Conservation (phyloP, 2,113 vertebrate genomes). For the Chinchilla lanigera region DNA sequence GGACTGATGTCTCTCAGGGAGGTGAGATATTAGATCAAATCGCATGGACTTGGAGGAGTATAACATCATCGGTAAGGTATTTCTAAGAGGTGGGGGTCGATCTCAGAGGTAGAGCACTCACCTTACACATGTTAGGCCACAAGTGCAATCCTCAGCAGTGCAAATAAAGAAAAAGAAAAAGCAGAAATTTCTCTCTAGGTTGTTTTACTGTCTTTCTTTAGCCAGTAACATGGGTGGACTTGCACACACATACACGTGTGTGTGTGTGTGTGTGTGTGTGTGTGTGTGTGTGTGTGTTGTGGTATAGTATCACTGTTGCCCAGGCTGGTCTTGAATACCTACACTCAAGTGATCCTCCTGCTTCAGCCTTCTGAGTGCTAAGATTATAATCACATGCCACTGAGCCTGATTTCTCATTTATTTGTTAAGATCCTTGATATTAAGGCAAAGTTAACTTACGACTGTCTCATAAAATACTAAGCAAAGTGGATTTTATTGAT, state of each 20-base stretch:
- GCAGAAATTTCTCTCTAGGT: background rate
- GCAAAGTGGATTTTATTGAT: background rate
- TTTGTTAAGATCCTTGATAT: slow-evolving; percentile 19
- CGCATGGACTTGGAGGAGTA: background rate
- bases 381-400: background rate
- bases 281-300: background rate
- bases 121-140: too few species aligned
- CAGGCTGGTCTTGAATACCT: background rate
- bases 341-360: background rate
- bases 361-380: background rate
- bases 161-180: background rate
- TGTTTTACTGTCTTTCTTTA: background rate
- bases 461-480: background rate
- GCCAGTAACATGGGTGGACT: background rate
- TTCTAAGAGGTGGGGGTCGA: background rate
- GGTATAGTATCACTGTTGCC: background rate
- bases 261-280: background rate
- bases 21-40: slow-evolving; percentile 61
- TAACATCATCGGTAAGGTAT: slow-evolving; percentile 26
- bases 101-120: background rate
- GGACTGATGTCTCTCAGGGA: slow-evolving; percentile 52
- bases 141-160: background rate
- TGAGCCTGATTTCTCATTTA: background rate
- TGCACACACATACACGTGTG: background rate
- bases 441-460: background rate